phyloP scores from a whole-genome alignment of 1,140 invertebrate genomes.

The Macrosteles quadrilineatus region DNA sequence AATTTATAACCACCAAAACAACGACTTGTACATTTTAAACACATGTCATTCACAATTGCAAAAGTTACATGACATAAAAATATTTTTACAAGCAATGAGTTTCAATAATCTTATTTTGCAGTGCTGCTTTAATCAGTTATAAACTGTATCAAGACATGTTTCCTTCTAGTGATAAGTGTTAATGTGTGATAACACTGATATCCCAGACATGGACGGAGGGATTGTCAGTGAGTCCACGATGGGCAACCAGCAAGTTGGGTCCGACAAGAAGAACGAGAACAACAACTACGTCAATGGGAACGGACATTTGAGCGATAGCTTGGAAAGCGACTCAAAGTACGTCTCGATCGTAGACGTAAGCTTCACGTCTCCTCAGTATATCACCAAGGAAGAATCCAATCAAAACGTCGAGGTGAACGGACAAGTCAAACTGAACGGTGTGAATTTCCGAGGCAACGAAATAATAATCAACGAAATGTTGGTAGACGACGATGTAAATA shows the following conservation, averaged over 20 bases:
- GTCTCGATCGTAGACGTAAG: conserved; percentile 28
- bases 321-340: conserved; percentile 26
- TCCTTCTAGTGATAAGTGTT: no score
- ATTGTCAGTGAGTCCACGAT: not conserved
- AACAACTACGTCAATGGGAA: not conserved
- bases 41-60: no score
- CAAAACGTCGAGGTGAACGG: not conserved
- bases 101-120: no score
- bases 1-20: no score
- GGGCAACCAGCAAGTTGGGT: not conserved
- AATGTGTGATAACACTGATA: no score
- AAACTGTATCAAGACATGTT: no score
- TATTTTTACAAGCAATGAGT: no score
- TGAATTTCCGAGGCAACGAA: no score
- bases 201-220: conserved; percentile 20
- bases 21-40: no score
- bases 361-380: not conserved
- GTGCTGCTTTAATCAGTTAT: no score
- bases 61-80: no score
- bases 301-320: not conserved
- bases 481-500: conserved; percentile 1
- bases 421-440: not conserved
- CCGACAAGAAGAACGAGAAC: conserved; percentile 11
- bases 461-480: not conserved
- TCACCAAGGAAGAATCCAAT: not conserved